Percentiles rank a stretch among this genome's conserved stretches.
phyloP scores from a whole-genome alignment of 2,888 invertebrate species.

The Platycheirus albimanus region DNA sequence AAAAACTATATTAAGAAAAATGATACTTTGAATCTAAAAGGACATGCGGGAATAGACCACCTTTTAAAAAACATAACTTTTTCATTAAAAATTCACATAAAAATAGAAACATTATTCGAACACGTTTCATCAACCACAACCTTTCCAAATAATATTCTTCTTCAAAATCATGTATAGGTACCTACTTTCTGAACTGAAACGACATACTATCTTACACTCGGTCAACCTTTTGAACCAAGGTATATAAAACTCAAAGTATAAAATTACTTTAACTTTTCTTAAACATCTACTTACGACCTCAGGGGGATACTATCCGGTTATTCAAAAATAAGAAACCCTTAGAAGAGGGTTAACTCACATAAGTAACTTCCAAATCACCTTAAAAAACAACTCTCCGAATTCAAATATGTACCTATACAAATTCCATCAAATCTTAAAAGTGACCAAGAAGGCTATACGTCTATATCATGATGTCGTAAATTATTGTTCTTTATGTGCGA shows the following conservation, averaged over 20 bases:
- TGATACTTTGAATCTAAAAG: too few relatives aligned
- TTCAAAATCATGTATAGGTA: neutral
- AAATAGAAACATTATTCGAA: neutral
- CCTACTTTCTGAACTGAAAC: conserved; percentile 43
- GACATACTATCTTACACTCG: conserved; percentile 19
- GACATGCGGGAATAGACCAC: too few relatives aligned
- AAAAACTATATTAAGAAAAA: too few relatives aligned
- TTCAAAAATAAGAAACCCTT: neutral
- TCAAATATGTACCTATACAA: neutral
- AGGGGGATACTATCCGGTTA: conserved; percentile 26
- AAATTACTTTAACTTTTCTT: conserved; percentile 45
- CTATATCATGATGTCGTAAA: too few relatives aligned
- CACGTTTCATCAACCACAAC: conserved; percentile 27
- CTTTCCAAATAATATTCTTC: conserved; percentile 25
- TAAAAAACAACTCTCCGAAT: conserved; percentile 28
- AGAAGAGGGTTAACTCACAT: conserved; percentile 27
- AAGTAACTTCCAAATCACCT: conserved; percentile 7
- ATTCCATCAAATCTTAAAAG: conserved; percentile 28
- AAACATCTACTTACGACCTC: conserved; percentile 28
- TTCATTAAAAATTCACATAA: neutral
- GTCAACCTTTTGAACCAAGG: conserved; percentile 62
- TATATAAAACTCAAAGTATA: conserved; percentile 36
- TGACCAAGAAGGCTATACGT: conserved; percentile 52
- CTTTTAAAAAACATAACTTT: neutral
- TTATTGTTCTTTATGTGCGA: conserved; percentile 12